phyloP scores from a whole-genome alignment of 2,113 vertebrate species.

The Prunella himalayana region DNA sequence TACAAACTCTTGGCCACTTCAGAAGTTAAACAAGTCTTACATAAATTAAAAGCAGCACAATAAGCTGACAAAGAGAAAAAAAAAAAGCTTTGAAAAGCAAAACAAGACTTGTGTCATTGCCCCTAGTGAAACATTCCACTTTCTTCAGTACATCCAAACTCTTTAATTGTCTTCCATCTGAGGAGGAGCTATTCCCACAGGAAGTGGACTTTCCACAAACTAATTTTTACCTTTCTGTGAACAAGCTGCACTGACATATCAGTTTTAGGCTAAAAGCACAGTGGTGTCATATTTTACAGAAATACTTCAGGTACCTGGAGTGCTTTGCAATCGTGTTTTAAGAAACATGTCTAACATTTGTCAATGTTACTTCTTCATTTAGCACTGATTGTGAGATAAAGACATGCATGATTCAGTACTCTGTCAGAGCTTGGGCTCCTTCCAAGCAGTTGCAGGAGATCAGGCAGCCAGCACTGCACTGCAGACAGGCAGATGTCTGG shows the following conservation, averaged over 20 bases:
- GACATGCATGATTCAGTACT: conserved; percentile 10
- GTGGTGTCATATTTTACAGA: neutral
- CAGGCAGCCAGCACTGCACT: neutral
- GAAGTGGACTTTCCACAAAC: neutral
- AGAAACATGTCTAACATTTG: conserved; percentile 31
- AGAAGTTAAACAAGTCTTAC: neutral
- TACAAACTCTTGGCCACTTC: neutral
- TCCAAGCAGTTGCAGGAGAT: conserved; percentile 25
- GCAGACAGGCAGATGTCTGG: conserved; percentile 49
- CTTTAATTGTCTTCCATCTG: neutral
- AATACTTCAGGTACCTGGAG: neutral
- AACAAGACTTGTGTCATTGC: neutral
- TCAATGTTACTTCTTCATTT: neutral
- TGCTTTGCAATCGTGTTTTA: neutral
- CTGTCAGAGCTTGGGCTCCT: conserved; percentile 14
- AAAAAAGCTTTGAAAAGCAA: neutral
- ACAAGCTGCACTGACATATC: neutral
- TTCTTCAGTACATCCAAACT: neutral
- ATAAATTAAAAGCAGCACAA: neutral
- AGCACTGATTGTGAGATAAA: neutral
- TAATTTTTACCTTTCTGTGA: neutral
- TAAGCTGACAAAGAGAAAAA: neutral
- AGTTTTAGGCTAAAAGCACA: neutral
- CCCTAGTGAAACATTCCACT: neutral
- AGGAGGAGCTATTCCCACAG: neutral